These are phyloP conservation scores for Heteropelma amictum DNA, from an alignment of 2,888 invertebrate genomes.

Conservation along the genomic window DNA sequence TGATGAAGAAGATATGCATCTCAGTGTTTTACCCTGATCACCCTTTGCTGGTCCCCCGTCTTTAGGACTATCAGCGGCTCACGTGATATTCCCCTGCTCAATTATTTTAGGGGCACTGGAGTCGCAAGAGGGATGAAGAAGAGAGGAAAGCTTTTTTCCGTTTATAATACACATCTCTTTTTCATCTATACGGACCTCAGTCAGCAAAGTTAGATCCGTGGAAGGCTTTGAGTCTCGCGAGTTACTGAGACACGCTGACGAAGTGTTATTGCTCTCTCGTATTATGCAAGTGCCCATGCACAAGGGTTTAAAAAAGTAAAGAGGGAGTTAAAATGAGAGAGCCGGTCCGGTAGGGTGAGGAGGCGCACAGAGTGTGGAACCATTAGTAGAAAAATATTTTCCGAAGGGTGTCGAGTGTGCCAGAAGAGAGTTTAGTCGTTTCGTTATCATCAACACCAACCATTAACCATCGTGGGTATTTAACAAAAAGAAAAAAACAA, in stretches of 20 bases:
- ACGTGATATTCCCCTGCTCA: slow-evolving; percentile 19
- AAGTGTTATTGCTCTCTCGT: neutral
- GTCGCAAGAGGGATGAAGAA: slow-evolving; percentile 28
- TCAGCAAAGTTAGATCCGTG: neutral
- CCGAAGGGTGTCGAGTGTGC: slow-evolving; percentile 72
- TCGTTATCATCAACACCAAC: slow-evolving; percentile 38
- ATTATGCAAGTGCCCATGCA: slow-evolving; percentile 18
- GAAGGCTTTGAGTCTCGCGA: slow-evolving; percentile 12
- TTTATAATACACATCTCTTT: neutral
- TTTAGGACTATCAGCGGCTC: too few species aligned
- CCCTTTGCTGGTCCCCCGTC: too few species aligned
- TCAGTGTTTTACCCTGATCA: slow-evolving; percentile 1
- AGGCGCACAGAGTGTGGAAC: slow-evolving; percentile 64
- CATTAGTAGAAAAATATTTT: slow-evolving; percentile 78
- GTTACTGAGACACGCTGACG: neutral
- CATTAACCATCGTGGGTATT: slow-evolving; percentile 12
- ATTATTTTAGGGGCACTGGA: slow-evolving; percentile 44
- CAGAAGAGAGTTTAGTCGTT: slow-evolving; percentile 55
- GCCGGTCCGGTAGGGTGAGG: slow-evolving; percentile 44
- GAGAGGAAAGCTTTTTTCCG: neutral
- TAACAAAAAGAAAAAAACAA: slow-evolving; percentile 27
- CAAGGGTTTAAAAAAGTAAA: slow-evolving; percentile 49
- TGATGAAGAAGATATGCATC: slow-evolving; percentile 30
- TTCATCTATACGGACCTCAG: neutral
- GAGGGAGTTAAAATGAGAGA: slow-evolving; percentile 50